Base-by-base conservation (phyloP, 1,140 invertebrate genomes). In the Drosophila malerkotliana region DNA sequence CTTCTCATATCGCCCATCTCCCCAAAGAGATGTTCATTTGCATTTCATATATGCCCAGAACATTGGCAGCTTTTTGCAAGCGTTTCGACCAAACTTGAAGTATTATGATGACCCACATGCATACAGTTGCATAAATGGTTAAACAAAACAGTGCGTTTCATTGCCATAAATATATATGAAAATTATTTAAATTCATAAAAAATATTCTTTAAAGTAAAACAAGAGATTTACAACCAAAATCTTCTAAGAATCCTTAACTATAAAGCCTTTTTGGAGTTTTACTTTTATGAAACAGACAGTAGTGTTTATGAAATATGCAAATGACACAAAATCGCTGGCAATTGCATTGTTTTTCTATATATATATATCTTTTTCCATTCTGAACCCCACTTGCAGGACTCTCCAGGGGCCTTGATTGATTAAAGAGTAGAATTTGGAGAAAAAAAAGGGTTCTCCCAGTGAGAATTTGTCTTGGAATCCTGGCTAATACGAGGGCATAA, bases 251-350 rank as follows among this genome's bases (percentile, higher is more conserved):
- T 18, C 18, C 18, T 18, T 18, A 18, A 18, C 18, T 18, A 18
- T 18, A 18, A 18, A 37, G 12, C 10, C 10, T 4, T 37, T 3
- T 8, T 10, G 0, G 12, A 0, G 3, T 37, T n/a, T 37, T 44
- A 44, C 18, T 4, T 3, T 12, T 0, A 5, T 44, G 45, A 51
- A n/a, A 32, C 63, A 32, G 59, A 67, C 59, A 52, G 60, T 67
- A 30, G 49, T 62, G 69, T 61, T 61, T 63, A 83, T 83, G 56
- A 79, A 72, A 71, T 66, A 84, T 84, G 76, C 80, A 79, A 77
- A 85, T 68, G 66, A 67, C 71, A 72, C 60, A 66, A 61, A 75
- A 72, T 76, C 48, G 41, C 41, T 52, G 15, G 41, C 39, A 44
- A 30, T 45, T 3, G 14, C 52, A 60, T 61, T 7, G 39, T 48